Conservation (phyloP, 2,888 invertebrate species). For the Periphyllus acericola region DNA sequence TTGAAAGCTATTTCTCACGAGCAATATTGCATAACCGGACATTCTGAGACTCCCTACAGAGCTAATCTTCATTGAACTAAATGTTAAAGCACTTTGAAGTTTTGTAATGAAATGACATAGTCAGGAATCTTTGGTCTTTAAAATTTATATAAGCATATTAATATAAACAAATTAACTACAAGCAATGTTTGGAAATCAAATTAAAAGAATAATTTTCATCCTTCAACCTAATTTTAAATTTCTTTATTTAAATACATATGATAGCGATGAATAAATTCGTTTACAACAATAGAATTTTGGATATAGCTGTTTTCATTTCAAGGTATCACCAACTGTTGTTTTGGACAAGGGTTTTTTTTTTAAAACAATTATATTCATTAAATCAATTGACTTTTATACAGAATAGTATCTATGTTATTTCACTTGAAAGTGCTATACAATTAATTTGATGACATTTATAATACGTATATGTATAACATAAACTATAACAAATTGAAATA, state of each 20-base stretch:
- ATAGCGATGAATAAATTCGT: too few species aligned
- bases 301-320: background rate
- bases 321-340: background rate
- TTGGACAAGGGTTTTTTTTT: background rate
- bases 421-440: too few species aligned
- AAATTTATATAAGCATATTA: conserved; percentile 14
- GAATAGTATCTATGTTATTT: too few species aligned
- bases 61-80: conserved; percentile 12
- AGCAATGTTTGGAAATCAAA: background rate
- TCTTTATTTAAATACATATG: too few species aligned
- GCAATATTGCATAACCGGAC: background rate
- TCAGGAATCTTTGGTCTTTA: background rate
- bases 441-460: too few species aligned
- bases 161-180: background rate
- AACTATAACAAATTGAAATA: too few species aligned
- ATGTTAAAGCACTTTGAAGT: conserved; percentile 13
- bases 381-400: too few species aligned
- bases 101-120: conserved; percentile 22
- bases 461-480: too few species aligned
- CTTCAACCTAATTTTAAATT: too few species aligned
- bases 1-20: conserved; percentile 24
- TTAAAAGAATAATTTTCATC: background rate
- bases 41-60: conserved; percentile 4
- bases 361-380: background rate
- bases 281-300: background rate